phyloP scores from a whole-genome alignment of 2,888 invertebrate species.

The Bellardia bayeri region DNA sequence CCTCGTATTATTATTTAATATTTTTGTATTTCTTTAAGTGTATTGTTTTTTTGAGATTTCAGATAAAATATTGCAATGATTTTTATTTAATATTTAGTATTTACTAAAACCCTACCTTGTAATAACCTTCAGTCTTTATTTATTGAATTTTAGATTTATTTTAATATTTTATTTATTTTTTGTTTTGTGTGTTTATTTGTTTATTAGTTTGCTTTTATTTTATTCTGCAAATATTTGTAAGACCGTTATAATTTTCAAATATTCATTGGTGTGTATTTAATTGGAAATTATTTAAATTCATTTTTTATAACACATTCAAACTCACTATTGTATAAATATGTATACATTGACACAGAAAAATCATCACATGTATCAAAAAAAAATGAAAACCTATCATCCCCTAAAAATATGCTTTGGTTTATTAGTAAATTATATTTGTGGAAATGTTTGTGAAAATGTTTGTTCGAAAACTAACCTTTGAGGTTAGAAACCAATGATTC shows the following conservation, averaged over 20 bases:
- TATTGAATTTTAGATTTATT: neutral
- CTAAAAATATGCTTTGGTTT: too few relatives aligned
- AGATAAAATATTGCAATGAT: neutral
- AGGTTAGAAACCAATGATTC: too few relatives aligned
- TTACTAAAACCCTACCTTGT: neutral
- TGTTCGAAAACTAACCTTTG: too few relatives aligned
- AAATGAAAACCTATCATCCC: neutral
- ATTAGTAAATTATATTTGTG: too few relatives aligned
- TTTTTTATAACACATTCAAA: constrained; percentile 30
- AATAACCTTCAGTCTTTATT: neutral
- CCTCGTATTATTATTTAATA: too few relatives aligned
- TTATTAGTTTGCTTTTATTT: constrained; percentile 1
- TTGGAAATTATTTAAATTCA: constrained; percentile 61
- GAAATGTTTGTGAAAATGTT: too few relatives aligned
- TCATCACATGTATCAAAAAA: neutral
- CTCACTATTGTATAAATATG: neutral
- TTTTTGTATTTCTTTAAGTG: too few relatives aligned
- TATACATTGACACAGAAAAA: neutral
- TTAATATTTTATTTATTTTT: neutral
- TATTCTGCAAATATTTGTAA: constrained; percentile 45
- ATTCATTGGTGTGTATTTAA: constrained; percentile 61
- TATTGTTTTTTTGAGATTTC: neutral
- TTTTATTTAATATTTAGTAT: neutral
- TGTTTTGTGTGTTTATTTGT: too few relatives aligned
- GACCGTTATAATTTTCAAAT: constrained; percentile 44